These are phyloP conservation scores for Dolichomitus sp. DNA, from an alignment of 2,888 invertebrate genomes.

Conservation along the genomic window DNA sequence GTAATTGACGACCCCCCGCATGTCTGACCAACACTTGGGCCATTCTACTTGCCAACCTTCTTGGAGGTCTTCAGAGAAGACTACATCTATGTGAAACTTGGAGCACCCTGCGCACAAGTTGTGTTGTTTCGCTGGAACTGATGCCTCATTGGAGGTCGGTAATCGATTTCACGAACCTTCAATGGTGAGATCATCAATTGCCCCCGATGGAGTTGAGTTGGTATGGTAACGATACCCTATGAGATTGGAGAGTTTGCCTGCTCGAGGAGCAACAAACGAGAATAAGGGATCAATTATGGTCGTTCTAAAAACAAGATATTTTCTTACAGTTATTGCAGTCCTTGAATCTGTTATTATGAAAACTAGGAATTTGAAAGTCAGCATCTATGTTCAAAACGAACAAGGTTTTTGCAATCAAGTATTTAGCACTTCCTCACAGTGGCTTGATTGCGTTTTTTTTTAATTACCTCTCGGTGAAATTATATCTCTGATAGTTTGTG, in stretches of 20 bases:
- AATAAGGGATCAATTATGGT: not conserved
- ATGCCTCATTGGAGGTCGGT: constrained; percentile 31
- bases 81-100: not conserved
- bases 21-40: constrained; percentile 46
- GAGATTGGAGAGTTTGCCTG: constrained; percentile 21
- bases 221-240: constrained; percentile 35
- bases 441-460: too few species aligned
- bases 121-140: constrained; percentile 7
- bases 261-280: constrained; percentile 14
- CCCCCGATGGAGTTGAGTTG: constrained; percentile 16
- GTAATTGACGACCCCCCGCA: constrained; percentile 30
- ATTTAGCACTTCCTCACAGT: not conserved
- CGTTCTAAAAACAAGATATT: not conserved
- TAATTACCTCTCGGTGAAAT: too few species aligned
- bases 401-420: not conserved
- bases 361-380: not conserved
- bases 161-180: constrained; percentile 51
- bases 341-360: not conserved
- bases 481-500: too few species aligned
- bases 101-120: not conserved
- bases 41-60: constrained; percentile 36
- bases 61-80: constrained; percentile 5
- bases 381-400: not conserved
- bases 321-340: not conserved
- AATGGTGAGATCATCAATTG: constrained; percentile 53